Evolutionary conservation across 1,140 invertebrate genomes (phyloP).

Genomic region (Periplaneta americana): DNA sequence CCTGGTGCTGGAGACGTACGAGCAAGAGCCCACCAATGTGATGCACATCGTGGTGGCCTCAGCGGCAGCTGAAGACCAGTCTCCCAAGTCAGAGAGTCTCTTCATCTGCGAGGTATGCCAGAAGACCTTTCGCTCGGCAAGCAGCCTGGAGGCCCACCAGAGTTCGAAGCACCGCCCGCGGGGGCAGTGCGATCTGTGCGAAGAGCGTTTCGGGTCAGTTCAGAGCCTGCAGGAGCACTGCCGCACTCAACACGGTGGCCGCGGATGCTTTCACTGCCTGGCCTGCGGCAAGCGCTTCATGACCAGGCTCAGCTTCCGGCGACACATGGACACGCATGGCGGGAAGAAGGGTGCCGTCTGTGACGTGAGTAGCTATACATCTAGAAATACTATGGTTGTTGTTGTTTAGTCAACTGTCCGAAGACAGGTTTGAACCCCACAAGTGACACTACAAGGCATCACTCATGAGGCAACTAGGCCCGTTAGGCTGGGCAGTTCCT

Average conservation of each 20-base stretch:
- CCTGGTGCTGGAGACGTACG: not conserved
- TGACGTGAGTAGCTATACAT: slow-evolving; percentile 15
- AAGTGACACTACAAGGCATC: no score
- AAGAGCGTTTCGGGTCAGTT: slow-evolving; percentile 2
- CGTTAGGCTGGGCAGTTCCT: no score
- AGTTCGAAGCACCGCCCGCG: not conserved
- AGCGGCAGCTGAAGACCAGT: no score
- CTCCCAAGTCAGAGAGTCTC: no score
- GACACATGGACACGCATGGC: slow-evolving; percentile 18
- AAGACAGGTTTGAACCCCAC: no score
- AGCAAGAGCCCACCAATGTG: not conserved
- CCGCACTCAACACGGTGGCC: slow-evolving; percentile 10
- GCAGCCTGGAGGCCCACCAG: not conserved
- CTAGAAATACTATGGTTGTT: no score
- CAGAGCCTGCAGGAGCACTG: slow-evolving; percentile 20
- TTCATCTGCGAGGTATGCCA: slow-evolving; percentile 4
- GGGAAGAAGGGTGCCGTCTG: slow-evolving; percentile 16
- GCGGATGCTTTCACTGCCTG: slow-evolving; percentile 16
- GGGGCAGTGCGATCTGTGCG: slow-evolving; percentile 6
- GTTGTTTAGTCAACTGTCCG: no score
- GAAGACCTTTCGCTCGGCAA: not conserved
- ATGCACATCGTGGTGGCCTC: slow-evolving; percentile 8
- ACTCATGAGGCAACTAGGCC: no score
- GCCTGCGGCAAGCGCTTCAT: slow-evolving; percentile 9
- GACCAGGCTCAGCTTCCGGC: slow-evolving; percentile 11